phyloP scores from a whole-genome alignment of 2,888 invertebrate species.

The Caradrina kadenii region DNA sequence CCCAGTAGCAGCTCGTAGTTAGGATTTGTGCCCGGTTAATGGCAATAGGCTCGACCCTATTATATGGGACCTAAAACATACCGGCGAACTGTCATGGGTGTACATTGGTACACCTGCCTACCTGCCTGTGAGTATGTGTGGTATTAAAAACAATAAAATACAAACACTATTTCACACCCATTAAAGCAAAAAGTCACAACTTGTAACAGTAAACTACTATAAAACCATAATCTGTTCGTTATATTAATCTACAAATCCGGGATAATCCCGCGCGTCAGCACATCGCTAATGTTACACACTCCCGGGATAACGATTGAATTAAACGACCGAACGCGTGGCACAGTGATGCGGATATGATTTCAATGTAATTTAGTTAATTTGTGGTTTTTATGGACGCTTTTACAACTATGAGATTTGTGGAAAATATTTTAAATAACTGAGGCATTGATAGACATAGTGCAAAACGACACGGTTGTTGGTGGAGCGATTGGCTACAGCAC shows the following conservation, averaged over 20 bases:
- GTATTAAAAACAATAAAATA: background rate
- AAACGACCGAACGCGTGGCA: constrained; percentile 27
- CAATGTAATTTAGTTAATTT: constrained; percentile 32
- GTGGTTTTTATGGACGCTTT: background rate
- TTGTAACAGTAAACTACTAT: constrained; percentile 20
- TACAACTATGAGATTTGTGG: background rate
- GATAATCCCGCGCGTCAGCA: constrained; percentile 45
- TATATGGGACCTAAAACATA: no score
- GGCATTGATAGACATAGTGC: no score
- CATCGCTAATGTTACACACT: constrained; percentile 41
- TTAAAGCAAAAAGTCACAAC: constrained; percentile 9
- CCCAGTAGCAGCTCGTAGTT: no score
- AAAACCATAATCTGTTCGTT: constrained; percentile 39
- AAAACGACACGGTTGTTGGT: no score
- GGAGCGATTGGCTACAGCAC: no score
- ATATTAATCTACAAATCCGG: constrained; percentile 52
- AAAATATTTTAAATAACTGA: background rate
- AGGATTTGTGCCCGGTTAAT: no score
- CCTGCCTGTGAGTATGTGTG: no score
- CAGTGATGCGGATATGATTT: constrained; percentile 26
- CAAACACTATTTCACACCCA: background rate
- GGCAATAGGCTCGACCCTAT: no score
- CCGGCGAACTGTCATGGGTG: no score
- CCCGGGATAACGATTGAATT: constrained; percentile 40
- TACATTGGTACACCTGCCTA: no score